These are phyloP conservation scores for Sialia sialis DNA, from an alignment of 2,113 vertebrate genomes.

Conservation along the genomic window DNA sequence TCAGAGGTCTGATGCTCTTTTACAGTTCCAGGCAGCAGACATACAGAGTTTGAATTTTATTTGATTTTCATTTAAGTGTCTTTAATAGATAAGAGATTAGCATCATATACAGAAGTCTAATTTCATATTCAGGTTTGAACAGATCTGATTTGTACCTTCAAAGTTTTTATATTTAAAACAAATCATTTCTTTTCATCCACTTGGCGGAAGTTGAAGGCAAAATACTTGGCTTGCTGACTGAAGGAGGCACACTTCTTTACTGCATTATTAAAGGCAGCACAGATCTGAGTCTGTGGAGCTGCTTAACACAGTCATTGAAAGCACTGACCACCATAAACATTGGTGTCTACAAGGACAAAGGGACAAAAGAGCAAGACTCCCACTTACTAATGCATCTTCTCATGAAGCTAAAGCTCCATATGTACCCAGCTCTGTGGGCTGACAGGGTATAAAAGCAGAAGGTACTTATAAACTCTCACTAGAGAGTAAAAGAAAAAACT, in stretches of 20 bases:
- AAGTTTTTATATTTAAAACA: background rate
- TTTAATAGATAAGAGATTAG: background rate
- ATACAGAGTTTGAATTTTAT: background rate
- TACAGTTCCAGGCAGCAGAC: background rate
- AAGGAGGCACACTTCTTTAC: background rate
- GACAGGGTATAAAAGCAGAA: background rate
- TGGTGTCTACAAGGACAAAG: slow-evolving; percentile 7
- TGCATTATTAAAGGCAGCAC: background rate
- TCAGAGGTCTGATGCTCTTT: background rate
- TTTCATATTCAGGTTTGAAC: background rate
- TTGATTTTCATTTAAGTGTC: background rate
- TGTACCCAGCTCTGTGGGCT: background rate
- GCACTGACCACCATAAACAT: background rate
- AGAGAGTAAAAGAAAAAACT: background rate
- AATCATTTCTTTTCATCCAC: background rate
- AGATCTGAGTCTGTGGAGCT: background rate
- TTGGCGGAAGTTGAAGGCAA: background rate
- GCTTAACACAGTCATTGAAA: background rate
- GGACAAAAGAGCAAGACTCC: background rate
- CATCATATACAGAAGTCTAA: background rate
- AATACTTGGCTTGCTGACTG: background rate
- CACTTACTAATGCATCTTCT: background rate
- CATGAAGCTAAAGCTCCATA: background rate
- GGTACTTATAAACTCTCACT: background rate
- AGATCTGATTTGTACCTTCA: background rate